Conservation (phyloP, 1,140 invertebrate genomes). For the Ganaspis sp. region DNA sequence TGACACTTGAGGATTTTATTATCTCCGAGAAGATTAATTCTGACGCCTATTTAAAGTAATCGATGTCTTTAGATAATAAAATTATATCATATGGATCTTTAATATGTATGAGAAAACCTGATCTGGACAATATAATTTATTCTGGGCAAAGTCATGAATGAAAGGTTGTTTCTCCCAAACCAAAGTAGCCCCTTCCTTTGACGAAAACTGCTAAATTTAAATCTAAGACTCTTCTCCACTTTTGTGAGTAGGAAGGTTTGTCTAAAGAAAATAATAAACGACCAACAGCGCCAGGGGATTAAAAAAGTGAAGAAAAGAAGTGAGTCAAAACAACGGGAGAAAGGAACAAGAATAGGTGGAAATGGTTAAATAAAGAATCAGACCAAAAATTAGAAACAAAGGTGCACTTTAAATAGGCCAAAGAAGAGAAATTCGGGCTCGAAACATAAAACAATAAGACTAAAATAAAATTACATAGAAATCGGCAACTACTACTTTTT, state of each 20-base stretch:
- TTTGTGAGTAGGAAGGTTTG: not conserved
- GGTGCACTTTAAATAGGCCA: too few relatives aligned
- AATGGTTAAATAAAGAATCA: too few relatives aligned
- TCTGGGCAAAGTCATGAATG: conserved; percentile 4
- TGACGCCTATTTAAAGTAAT: conserved; percentile 1
- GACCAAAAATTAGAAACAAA: too few relatives aligned
- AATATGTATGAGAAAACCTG: conserved; percentile 8
- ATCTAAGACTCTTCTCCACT: not conserved
- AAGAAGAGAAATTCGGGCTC: too few relatives aligned
- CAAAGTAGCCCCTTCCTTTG: not conserved
- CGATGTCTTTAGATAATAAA: not conserved
- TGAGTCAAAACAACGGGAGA: too few relatives aligned
- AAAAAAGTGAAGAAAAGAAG: too few relatives aligned
- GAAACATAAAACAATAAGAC: too few relatives aligned
- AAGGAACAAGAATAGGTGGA: too few relatives aligned
- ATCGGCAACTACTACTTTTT: not conserved
- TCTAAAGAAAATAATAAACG: too few relatives aligned
- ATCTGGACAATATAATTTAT: conserved; percentile 4
- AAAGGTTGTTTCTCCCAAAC: conserved; percentile 9
- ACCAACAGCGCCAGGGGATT: too few relatives aligned
- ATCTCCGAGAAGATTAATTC: not conserved
- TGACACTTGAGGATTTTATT: not conserved
- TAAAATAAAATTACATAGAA: not conserved
- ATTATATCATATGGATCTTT: conserved; percentile 19
- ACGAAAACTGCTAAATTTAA: not conserved